Conservation (phyloP, 1,140 invertebrate species). For the Zaprionus nigranus region DNA sequence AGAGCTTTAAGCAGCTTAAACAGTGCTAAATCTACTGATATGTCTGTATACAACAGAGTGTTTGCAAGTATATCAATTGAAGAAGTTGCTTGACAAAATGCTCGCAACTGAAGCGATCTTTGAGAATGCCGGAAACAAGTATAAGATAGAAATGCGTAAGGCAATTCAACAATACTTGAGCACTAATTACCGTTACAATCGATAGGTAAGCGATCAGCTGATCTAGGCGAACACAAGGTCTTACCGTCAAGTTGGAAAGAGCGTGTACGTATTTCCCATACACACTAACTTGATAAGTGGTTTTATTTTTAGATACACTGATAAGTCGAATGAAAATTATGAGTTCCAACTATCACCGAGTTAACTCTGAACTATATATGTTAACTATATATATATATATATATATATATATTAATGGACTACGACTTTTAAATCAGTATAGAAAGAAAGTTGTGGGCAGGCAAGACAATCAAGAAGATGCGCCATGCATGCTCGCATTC, state of each 20-base stretch:
- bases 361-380: neutral
- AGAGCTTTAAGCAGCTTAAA: neutral
- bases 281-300: conserved; percentile 50
- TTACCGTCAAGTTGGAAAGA: neutral
- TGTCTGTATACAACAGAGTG: too few relatives aligned
- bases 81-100: too few relatives aligned
- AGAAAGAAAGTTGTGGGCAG: neutral
- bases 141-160: neutral
- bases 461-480: neutral
- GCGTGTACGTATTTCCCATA: conserved; percentile 1
- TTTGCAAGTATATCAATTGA: too few relatives aligned
- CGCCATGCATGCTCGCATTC: conserved; percentile 36
- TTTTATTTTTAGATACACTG: conserved; percentile 65
- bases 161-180: neutral
- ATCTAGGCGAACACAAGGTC: neutral
- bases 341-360: conserved; percentile 6
- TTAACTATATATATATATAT: too few relatives aligned
- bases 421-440: neutral
- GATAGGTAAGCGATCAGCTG: neutral
- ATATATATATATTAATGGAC: neutral
- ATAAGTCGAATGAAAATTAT: conserved; percentile 36
- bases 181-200: neutral
- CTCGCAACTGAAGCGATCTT: too few relatives aligned
- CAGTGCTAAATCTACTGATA: neutral
- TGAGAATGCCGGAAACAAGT: too few relatives aligned